These are phyloP conservation scores for Pithys albifrons DNA, from an alignment of 2,113 vertebrate species.

Conservation along the genomic window DNA sequence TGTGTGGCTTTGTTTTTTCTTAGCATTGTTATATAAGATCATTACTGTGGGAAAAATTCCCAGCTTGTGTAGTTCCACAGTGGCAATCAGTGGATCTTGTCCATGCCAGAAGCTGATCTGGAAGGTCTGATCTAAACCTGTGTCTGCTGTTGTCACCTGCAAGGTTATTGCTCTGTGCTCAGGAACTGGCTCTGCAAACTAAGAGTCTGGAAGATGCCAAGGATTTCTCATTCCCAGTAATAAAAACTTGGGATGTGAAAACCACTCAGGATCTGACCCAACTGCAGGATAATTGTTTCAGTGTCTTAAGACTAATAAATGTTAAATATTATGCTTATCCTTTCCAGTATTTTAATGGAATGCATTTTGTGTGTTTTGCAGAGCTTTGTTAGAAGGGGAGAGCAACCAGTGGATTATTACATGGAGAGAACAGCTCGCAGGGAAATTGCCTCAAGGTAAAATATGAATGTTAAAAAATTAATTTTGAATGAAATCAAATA, in stretches of 20 bases:
- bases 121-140: neutral
- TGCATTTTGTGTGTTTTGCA: slow-evolving; percentile 58
- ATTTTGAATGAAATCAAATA: neutral
- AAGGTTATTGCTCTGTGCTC: neutral
- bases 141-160: neutral
- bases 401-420: slow-evolving; percentile 75
- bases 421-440: slow-evolving; percentile 69
- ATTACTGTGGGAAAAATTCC: neutral
- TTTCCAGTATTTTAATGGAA: neutral
- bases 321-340: neutral
- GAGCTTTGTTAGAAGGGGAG: slow-evolving; percentile 90
- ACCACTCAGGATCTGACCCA: neutral
- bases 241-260: neutral
- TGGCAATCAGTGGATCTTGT: neutral
- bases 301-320: neutral
- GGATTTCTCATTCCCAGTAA: neutral
- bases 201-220: neutral
- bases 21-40: neutral
- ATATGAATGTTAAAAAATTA: neutral
- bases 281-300: neutral
- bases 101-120: neutral
- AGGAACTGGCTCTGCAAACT: neutral
- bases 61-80: neutral
- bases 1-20: neutral
- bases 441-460: slow-evolving; percentile 79